phyloP scores from a whole-genome alignment of 1,140 invertebrate species.

The Uloborus diversus region DNA sequence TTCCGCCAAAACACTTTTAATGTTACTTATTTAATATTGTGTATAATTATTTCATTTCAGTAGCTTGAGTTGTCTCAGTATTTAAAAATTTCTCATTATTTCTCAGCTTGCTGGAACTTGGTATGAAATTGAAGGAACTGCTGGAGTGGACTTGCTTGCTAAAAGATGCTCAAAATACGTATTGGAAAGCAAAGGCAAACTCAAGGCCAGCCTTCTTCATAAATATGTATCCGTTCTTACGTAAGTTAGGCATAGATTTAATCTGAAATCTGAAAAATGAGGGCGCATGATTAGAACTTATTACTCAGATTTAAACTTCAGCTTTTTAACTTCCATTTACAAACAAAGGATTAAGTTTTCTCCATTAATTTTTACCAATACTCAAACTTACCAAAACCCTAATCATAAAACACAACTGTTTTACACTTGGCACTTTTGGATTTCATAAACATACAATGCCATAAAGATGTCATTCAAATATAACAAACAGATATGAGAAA shows the following conservation, averaged over 20 bases:
- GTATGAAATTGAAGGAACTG: slow-evolving; percentile 22
- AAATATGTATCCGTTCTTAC: slow-evolving; percentile 14
- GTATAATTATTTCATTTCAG: neutral
- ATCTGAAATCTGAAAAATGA: neutral
- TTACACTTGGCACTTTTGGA: neutral
- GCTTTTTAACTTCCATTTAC: neutral
- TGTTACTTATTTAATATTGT: neutral
- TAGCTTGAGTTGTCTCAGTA: neutral
- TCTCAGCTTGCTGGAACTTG: slow-evolving; percentile 32
- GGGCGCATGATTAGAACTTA: neutral
- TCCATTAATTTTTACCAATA: neutral
- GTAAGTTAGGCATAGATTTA: slow-evolving; percentile 5
- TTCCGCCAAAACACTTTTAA: neutral
- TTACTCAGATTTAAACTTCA: neutral
- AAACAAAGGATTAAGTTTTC: neutral
- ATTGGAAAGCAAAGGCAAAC: slow-evolving; percentile 6
- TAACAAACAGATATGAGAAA: no score
- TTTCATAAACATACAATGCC: no score
- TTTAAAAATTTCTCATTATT: neutral
- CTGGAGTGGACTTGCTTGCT: neutral
- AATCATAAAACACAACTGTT: neutral
- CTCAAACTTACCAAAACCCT: neutral
- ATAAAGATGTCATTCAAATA: no score
- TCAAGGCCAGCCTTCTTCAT: slow-evolving; percentile 18
- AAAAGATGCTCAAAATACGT: slow-evolving; percentile 18